phyloP scores from a whole-genome alignment of 2,888 invertebrate species.

The Chrysolina americana region DNA sequence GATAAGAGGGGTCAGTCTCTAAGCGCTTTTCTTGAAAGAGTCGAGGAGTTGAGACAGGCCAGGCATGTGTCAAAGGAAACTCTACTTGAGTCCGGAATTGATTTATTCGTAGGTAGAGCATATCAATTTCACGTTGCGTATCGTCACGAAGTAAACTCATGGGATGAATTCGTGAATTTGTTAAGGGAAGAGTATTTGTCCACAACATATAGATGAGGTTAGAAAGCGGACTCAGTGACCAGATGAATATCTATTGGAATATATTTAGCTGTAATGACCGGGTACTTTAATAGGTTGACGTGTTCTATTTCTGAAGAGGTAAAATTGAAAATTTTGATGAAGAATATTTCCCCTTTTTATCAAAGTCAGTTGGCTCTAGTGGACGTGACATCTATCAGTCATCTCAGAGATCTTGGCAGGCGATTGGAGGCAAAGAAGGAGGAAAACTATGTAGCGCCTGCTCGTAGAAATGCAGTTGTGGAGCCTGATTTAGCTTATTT shows the following conservation, averaged over 20 bases:
- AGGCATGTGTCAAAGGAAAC: too few relatives aligned
- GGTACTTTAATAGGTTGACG: slow-evolving; percentile 35
- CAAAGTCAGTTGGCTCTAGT: slow-evolving; percentile 26
- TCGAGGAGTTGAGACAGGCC: too few relatives aligned
- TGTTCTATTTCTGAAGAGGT: slow-evolving; percentile 32
- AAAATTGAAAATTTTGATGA: slow-evolving; percentile 37
- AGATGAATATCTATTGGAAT: slow-evolving; percentile 49
- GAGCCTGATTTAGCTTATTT: neutral
- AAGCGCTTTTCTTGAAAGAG: slow-evolving; percentile 31
- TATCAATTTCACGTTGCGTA: slow-evolving; percentile 24
- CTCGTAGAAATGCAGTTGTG: neutral
- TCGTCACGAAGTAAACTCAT: slow-evolving; percentile 28
- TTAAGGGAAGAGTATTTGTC: slow-evolving; percentile 36
- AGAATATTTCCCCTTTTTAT: slow-evolving; percentile 12
- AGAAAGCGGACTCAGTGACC: slow-evolving; percentile 51
- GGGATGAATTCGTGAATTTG: slow-evolving; percentile 32
- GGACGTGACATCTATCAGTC: neutral
- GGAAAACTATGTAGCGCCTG: neutral
- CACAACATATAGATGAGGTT: slow-evolving; percentile 46
- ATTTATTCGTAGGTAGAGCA: too few relatives aligned
- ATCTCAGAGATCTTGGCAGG: too few relatives aligned
- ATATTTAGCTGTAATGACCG: slow-evolving; percentile 35
- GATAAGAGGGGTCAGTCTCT: slow-evolving; percentile 31
- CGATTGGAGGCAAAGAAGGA: neutral
- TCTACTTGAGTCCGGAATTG: too few relatives aligned